A percentile compares a stretch with the other conserved stretches of the same genome.
Evolutionary conservation across 2,888 invertebrate species (phyloP).

Genomic region (Sympetrum striolatum): DNA sequence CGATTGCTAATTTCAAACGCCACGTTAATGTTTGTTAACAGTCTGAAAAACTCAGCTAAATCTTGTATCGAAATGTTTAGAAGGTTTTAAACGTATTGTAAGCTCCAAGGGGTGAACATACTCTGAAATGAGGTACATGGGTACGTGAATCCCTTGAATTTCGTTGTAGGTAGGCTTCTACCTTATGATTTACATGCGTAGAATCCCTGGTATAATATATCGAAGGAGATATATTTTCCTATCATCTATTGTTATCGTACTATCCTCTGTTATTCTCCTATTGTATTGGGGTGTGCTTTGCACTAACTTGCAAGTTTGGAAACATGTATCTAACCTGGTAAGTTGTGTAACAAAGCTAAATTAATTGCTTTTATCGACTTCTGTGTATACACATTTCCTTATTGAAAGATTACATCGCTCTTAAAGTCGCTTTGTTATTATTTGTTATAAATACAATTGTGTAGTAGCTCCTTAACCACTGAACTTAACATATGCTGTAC

Average conservation of each 20-base stretch:
- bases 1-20: neutral
- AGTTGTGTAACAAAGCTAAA: slow-evolving; percentile 54
- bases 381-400: neutral
- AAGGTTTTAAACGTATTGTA: neutral
- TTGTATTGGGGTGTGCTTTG: slow-evolving; percentile 68
- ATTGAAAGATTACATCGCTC: no score
- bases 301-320: slow-evolving; percentile 65
- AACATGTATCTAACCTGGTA: slow-evolving; percentile 66
- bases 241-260: slow-evolving; percentile 54
- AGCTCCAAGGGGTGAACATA: neutral
- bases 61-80: neutral
- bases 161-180: neutral
- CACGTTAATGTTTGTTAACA: neutral
- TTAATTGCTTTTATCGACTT: neutral
- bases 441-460: no score
- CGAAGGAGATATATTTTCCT: slow-evolving; percentile 52
- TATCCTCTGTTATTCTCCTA: slow-evolving; percentile 60
- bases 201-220: slow-evolving; percentile 56
- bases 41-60: neutral
- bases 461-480: no score
- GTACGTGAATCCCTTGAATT: neutral
- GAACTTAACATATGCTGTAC: no score
- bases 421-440: no score
- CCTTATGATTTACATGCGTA: slow-evolving; percentile 55
- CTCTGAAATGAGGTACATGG: neutral